Percentiles rank a stretch among this genome's conserved stretches.
Conservation (phyloP, 2,888 invertebrate genomes). For the Polydrusus cervinus region DNA sequence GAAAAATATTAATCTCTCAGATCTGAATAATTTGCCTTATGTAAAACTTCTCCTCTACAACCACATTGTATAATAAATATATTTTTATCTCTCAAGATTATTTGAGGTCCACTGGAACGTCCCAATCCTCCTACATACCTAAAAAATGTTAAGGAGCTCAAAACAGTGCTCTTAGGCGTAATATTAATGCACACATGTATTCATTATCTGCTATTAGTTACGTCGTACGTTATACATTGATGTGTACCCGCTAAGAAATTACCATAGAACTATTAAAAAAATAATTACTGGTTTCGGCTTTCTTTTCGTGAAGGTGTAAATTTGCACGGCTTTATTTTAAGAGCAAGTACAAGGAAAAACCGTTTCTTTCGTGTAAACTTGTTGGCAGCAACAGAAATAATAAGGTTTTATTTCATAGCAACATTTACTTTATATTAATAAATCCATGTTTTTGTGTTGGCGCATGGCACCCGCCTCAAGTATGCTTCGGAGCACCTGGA, state of each 20-base stretch:
- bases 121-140: conserved; percentile 5
- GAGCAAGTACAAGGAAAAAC: background rate
- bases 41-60: too few species aligned
- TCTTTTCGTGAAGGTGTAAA: conserved; percentile 34
- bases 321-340: conserved; percentile 30
- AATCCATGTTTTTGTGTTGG: too few species aligned
- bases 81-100: background rate
- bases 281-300: conserved; percentile 51
- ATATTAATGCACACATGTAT: conserved; percentile 58
- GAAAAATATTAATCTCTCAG: too few species aligned
- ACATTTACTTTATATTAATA: too few species aligned
- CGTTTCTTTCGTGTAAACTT: background rate
- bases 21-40: too few species aligned
- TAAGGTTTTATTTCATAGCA: too few species aligned
- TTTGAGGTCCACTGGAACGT: conserved; percentile 42
- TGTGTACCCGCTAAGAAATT: conserved; percentile 59
- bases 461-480: too few species aligned
- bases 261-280: conserved; percentile 46
- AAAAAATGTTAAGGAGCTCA: conserved; percentile 19
- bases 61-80: background rate
- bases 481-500: too few species aligned
- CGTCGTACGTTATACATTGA: conserved; percentile 61
- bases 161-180: conserved; percentile 56
- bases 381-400: too few species aligned
- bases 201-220: conserved; percentile 66